Percentiles rank a stretch among this genome's conserved stretches.
Conservation (phyloP, 2,113 vertebrate genomes). For the Coreoperca whiteheadi region DNA sequence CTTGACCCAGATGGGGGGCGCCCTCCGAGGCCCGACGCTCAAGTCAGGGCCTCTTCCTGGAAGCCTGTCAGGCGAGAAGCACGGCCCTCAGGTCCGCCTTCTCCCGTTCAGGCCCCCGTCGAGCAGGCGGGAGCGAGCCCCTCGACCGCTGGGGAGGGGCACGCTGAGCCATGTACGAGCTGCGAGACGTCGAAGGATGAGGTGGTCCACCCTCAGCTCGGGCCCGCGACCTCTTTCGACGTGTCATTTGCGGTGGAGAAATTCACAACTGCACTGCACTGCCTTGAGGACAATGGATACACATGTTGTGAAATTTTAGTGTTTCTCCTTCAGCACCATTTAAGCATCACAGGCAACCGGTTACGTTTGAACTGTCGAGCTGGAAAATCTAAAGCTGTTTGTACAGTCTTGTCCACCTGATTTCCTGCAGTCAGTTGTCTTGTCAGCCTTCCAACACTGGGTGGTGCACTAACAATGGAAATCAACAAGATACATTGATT, state of each 20-base stretch:
- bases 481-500: not conserved
- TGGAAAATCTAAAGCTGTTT: not conserved
- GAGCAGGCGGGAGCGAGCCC: no score
- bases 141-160: no score
- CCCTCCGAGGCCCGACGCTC: no score
- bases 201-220: no score
- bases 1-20: no score
- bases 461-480: constrained; percentile 17
- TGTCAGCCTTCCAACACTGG: constrained; percentile 20
- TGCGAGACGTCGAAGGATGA: no score
- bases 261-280: not conserved
- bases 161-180: no score
- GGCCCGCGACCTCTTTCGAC: no score
- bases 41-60: no score
- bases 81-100: no score
- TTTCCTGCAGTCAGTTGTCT: not conserved
- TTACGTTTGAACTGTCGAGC: not conserved
- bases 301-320: not conserved
- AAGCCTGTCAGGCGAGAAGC: no score
- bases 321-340: not conserved
- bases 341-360: not conserved
- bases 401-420: not conserved
- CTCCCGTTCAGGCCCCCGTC: no score
- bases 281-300: not conserved
- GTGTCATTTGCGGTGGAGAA: not conserved